Percentiles rank a stretch among this genome's conserved stretches.
Evolutionary conservation across 2,113 vertebrate genomes (phyloP).

Genomic region (Dolichallabes microphthalmus): DNA sequence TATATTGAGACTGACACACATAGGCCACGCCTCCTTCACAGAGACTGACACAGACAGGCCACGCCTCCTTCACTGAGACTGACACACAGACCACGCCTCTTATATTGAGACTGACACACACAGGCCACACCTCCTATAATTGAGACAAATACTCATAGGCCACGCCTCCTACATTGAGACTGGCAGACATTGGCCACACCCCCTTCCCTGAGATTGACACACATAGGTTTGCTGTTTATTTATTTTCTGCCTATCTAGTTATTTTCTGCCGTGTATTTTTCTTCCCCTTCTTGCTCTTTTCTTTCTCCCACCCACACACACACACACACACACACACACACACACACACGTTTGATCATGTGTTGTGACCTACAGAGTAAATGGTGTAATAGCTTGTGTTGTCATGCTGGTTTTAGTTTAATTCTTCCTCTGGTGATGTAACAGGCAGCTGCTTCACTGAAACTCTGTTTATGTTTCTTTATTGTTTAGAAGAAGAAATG

Average conservation of each 20-base stretch:
- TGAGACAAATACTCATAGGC: not conserved
- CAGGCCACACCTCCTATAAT: not conserved
- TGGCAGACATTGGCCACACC: not conserved
- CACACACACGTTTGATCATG: not conserved
- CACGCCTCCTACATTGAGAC: not conserved
- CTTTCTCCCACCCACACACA: not conserved
- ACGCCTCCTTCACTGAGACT: not conserved
- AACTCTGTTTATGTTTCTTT: not conserved
- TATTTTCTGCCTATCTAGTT: not conserved
- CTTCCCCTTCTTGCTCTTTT: not conserved
- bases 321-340: not conserved
- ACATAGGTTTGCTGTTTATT: not conserved
- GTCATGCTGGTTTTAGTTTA: not conserved
- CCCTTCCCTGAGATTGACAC: not conserved
- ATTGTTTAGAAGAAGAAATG: not conserved
- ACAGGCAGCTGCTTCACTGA: not conserved
- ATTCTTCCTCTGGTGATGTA: not conserved
- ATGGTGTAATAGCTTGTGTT: not conserved
- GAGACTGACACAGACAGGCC: not conserved
- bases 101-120: not conserved
- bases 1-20: not conserved
- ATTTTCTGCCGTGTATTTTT: not conserved
- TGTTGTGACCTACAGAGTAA: not conserved
- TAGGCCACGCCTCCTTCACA: not conserved
- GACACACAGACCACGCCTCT: not conserved